Evolutionary conservation across 2,113 vertebrate genomes (phyloP).

Genomic region (Mionectes macconnelli): DNA sequence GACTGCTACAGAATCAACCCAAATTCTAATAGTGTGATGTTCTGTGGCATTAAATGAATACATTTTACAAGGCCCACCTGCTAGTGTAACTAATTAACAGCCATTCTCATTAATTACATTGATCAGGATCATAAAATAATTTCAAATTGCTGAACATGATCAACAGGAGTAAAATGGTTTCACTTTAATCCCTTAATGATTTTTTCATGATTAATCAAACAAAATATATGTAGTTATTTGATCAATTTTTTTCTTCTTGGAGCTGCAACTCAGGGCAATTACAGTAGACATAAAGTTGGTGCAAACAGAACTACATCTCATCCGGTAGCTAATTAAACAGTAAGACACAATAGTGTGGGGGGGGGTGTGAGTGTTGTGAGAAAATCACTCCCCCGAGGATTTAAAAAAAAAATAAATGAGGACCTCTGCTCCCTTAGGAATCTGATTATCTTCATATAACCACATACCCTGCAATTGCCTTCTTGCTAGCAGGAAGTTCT

Average conservation of each 20-base stretch:
- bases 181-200: slow-evolving; percentile 77
- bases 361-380: slow-evolving; percentile 27
- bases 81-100: slow-evolving; percentile 81
- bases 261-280: slow-evolving; percentile 70
- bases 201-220: slow-evolving; percentile 80
- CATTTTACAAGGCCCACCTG: slow-evolving; percentile 71
- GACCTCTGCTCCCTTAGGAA: slow-evolving; percentile 51
- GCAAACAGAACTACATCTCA: slow-evolving; percentile 70
- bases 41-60: slow-evolving; percentile 62
- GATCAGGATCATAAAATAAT: slow-evolving; percentile 82
- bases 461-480: background rate
- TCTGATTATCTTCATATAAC: slow-evolving; percentile 47
- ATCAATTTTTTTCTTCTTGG: slow-evolving; percentile 64
- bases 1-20: background rate
- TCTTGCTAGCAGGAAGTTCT: slow-evolving; percentile 43
- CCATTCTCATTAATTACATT: slow-evolving; percentile 81
- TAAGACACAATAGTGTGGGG: slow-evolving; percentile 39
- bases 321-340: slow-evolving; percentile 71
- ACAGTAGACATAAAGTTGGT: slow-evolving; percentile 69
- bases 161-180: slow-evolving; percentile 76
- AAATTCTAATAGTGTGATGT: slow-evolving; percentile 23
- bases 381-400: slow-evolving; percentile 64
- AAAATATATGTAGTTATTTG: slow-evolving; percentile 74
- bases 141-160: slow-evolving; percentile 74
- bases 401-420: background rate